Evolutionary conservation across 2,113 vertebrate species (phyloP), one percentile per base, ranked within the genome.

Genomic region (Plecotus auritus): DNA sequence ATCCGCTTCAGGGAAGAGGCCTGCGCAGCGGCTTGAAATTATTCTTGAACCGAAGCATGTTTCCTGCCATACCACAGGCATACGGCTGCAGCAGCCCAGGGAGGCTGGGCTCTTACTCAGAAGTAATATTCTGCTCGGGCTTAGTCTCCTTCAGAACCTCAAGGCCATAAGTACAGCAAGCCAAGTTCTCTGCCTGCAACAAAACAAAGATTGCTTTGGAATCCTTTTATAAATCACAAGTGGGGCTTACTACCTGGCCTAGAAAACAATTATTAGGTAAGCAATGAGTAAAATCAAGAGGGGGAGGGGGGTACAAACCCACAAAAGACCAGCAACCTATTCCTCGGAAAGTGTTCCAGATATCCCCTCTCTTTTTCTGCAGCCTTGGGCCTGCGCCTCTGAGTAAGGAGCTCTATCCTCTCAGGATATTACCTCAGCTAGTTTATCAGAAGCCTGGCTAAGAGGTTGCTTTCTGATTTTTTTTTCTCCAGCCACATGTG

Each of bases 141-240:
- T 81, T 88, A 78, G 51, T n/a, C 70, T 93, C 54, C 5, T 3
- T 80, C 14, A 66, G 84, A 88, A 87, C 45, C 72, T 49, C 40
- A 49, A 77, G 59, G 47, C 61, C n/a, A 42, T 11, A 47, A 32
- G 37, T 23, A 72, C 47, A 89, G 77, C 16, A 78, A 88, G 64
- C n/a, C 81, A 83, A 54, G 91, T 85, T 85, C 67, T 92, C 72
- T 86, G 54, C 80, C 20, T 82, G 76, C 56, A 73, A 35, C 32
- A 77, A 93, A 91, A 83, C 9, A 51, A 70, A 92, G 47, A 96
- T 84, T 91, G 56, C 88, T 86, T 85, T 70, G 73, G n/a, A 95
- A 92, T 95, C 51, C 47, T 72, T 61, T 96, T 72, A 61, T 88
- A 93, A 70, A 76, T 92, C 82, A 88, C 17, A 81, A 94, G 66